A percentile compares a stretch with the other conserved stretches of the same genome.
Conservation (phyloP, 1,140 invertebrate species). For the Trypoxylus dichotomus region DNA sequence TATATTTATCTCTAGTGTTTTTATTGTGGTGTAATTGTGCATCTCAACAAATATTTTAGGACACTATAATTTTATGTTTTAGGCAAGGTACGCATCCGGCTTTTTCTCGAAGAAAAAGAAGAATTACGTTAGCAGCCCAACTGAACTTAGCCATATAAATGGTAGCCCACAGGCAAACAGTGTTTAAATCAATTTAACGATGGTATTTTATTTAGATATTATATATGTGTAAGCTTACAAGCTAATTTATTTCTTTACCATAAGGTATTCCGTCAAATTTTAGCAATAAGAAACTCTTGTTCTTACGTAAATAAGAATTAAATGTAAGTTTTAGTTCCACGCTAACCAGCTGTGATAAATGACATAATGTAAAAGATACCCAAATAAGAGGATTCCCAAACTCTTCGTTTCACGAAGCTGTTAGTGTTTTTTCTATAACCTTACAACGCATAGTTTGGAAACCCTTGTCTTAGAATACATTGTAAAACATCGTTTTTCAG, state of each 20-base stretch:
- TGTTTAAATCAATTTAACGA: not conserved
- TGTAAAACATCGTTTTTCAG: too few species aligned
- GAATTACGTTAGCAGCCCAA: not conserved
- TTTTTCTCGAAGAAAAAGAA: not conserved
- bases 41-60: too few species aligned
- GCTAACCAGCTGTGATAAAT: constrained; percentile 12
- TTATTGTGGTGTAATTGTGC: too few species aligned
- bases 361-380: not conserved
- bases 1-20: too few species aligned
- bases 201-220: not conserved
- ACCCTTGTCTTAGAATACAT: not conserved
- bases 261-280: not conserved
- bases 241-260: not conserved
- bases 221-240: not conserved
- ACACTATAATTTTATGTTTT: not conserved
- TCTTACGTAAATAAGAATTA: constrained; percentile 1
- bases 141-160: not conserved
- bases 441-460: not conserved
- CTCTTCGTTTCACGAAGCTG: not conserved
- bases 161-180: not conserved
- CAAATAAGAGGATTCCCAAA: not conserved
- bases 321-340: not conserved
- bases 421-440: too few species aligned
- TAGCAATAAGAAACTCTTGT: not conserved
- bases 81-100: not conserved